Base-by-base conservation (phyloP, 2,888 invertebrate genomes). In the Brenthis hecate region DNA sequence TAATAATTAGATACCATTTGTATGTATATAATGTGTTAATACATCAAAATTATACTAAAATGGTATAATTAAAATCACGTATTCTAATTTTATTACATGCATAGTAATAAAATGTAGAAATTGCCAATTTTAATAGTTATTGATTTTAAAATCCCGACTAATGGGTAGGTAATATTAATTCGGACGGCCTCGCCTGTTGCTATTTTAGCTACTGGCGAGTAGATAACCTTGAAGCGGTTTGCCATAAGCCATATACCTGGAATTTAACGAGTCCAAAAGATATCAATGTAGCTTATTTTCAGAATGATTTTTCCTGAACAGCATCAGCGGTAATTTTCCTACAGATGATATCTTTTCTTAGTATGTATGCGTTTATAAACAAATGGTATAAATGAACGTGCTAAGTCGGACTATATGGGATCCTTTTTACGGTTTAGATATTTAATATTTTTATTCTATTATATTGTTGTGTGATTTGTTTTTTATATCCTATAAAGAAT, bases 141-240 rank as follows among this genome's bases (percentile, higher is more conserved):
- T 69, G 65, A 67, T 72, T 74, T 74, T 74, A 68, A 66, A 68
- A 72, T 56, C 50, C 67, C 55, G 56, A 56, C 28, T 28, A 28
- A 28, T 28, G 28, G 28, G 28, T 62, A 72, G 61, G 71, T 75
- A 71, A 62, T 66, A 68, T 76, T 75, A 77, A 77, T 77, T 78
- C 71, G 65, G 72, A 73, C 66, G 66, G 70, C 72, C 75, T 76
- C 72, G 75, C 19, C 64, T 36, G 50, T 65, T 68, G 75, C 77
- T 79, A 78, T 80, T 81, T 80, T 76, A 68, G 75, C 73, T 73
- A 74, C 75, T 75, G 72, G 73, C 71, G 72, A 72, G 63, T 73
- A 75, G 72, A 75, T 73, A 78, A 77, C 85, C 84, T 85, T 82
- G 80, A 77, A 78, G 73, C 74, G 72, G 73, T 76, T 78, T 75